Percentiles rank a stretch among this genome's conserved stretches.
Evolutionary conservation across 2,888 invertebrate species (phyloP).

Genomic region (Pollenia labialis): DNA sequence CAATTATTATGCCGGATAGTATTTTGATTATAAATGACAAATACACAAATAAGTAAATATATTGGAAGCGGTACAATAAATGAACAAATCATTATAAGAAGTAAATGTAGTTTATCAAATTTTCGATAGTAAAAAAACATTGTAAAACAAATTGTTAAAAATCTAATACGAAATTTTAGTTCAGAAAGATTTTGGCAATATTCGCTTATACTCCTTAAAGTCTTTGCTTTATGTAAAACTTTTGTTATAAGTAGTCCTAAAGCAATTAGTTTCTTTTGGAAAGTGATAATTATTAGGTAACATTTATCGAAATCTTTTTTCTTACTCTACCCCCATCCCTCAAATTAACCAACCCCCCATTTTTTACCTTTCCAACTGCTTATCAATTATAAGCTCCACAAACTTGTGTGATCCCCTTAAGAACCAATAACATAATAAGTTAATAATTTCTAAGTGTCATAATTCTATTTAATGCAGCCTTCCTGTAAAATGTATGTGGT

Average conservation of each 20-base stretch:
- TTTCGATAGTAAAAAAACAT: too few species aligned
- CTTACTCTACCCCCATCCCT: too few species aligned
- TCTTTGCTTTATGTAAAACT: too few species aligned
- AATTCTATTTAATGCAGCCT: slow-evolving; percentile 39
- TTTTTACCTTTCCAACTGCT: background rate
- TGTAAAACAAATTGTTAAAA: background rate
- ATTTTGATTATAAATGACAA: slow-evolving; percentile 22
- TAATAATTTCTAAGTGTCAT: slow-evolving; percentile 55
- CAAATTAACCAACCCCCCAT: too few species aligned
- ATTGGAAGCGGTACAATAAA: background rate
- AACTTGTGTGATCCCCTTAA: slow-evolving; percentile 24
- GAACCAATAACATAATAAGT: slow-evolving; percentile 23
- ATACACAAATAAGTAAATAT: background rate
- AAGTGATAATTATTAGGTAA: background rate
- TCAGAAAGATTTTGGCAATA: too few species aligned
- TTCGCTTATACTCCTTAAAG: too few species aligned
- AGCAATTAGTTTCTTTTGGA: too few species aligned
- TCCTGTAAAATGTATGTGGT: background rate
- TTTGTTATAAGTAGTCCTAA: too few species aligned
- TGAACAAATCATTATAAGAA: too few species aligned
- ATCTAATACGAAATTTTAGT: too few species aligned
- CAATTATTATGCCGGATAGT: slow-evolving; percentile 50
- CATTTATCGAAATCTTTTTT: slow-evolving; percentile 6
- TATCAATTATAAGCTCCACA: background rate
- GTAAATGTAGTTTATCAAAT: too few species aligned